phyloP scores from a whole-genome alignment of 2,797 vertebrate species.

The Poecilia gillii region DNA sequence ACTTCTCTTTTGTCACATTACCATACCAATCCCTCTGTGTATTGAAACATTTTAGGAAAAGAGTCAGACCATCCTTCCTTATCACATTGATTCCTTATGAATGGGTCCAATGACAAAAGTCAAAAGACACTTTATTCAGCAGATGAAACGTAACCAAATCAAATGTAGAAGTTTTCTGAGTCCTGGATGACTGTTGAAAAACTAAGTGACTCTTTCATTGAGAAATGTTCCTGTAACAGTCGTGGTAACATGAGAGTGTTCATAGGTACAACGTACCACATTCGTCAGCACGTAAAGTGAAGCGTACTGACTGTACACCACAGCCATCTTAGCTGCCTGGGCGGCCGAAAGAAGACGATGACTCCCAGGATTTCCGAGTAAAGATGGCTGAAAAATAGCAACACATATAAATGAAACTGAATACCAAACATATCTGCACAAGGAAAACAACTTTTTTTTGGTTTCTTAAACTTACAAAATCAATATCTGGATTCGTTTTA shows the following conservation, averaged over 20 bases:
- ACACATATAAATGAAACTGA: not conserved
- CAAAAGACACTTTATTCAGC: slow-evolving; percentile 2
- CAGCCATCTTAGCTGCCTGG: slow-evolving; percentile 89
- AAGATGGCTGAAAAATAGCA: slow-evolving; percentile 66
- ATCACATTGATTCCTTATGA: not conserved
- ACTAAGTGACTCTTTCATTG: not conserved
- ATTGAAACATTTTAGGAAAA: not conserved
- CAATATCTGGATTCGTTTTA: slow-evolving; percentile 74
- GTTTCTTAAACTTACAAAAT: slow-evolving; percentile 77
- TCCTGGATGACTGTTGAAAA: not conserved
- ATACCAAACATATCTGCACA: not conserved
- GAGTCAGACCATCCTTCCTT: not conserved
- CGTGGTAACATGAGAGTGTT: not conserved
- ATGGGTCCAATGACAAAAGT: not conserved
- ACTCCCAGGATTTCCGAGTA: slow-evolving; percentile 76
- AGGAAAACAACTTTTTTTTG: no score
- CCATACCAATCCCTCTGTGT: not conserved
- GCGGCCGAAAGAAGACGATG: slow-evolving; percentile 90
- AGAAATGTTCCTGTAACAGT: not conserved
- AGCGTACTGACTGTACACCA: slow-evolving; percentile 89
- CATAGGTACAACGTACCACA: slow-evolving; percentile 76
- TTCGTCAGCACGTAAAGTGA: slow-evolving; percentile 92
- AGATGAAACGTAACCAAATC: not conserved
- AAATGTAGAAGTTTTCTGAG: not conserved
- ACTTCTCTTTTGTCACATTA: not conserved